A percentile compares a stretch with the other conserved stretches of the same genome.
Evolutionary conservation across 2,888 invertebrate genomes (phyloP).

Genomic region (Chrysolina americana): DNA sequence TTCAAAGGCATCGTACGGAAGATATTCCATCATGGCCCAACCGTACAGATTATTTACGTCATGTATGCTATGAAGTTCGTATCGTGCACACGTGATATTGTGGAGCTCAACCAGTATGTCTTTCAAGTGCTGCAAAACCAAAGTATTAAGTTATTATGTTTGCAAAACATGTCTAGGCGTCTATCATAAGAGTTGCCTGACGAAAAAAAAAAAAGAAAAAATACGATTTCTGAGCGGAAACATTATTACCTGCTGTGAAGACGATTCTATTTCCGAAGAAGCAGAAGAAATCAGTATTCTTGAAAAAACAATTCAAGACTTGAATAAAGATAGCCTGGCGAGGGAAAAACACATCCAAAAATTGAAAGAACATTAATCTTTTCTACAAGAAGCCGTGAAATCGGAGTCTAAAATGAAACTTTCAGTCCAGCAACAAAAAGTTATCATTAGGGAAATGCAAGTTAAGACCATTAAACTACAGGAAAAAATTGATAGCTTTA

Average conservation of each 20-base stretch:
- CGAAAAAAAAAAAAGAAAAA: neutral
- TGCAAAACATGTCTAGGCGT: neutral
- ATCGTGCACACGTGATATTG: neutral
- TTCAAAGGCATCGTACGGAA: too few relatives aligned
- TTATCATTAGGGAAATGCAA: constrained; percentile 19
- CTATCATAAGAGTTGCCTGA: neutral
- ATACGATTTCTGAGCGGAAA: neutral
- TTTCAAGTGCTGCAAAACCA: neutral
- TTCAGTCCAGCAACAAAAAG: constrained; percentile 19
- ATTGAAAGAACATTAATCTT: constrained; percentile 4
- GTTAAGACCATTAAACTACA: constrained; percentile 16
- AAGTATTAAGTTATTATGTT: neutral
- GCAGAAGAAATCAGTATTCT: neutral
- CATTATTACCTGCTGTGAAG: neutral
- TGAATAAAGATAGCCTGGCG: constrained; percentile 5
- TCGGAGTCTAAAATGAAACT: constrained; percentile 6
- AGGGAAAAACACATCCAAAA: constrained; percentile 10
- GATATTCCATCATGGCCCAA: too few relatives aligned
- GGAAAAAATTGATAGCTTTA: constrained; percentile 25
- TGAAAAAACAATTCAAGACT: neutral
- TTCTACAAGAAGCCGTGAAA: neutral
- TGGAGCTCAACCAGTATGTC: neutral
- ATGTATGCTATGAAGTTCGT: too few relatives aligned
- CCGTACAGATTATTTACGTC: too few relatives aligned
- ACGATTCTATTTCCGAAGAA: neutral